Evolutionary conservation across 1,140 invertebrate genomes (phyloP), one percentile per base, ranked within the genome.

Genomic region (Mactra quadrangularis): DNA sequence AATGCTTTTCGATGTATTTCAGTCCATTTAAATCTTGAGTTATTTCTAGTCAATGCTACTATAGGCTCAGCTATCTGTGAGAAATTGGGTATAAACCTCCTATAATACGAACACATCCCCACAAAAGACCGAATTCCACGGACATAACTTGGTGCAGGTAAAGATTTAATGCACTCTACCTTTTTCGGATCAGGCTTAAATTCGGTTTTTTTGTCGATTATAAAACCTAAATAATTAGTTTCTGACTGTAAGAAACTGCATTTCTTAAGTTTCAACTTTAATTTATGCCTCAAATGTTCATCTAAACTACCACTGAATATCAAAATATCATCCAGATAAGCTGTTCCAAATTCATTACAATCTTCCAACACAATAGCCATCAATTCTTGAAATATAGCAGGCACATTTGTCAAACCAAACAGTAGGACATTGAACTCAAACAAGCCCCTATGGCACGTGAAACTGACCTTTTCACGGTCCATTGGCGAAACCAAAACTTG

Each of bases 51-150:
- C 6, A 95, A 47, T 4, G 31, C 50, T 1, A 85, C 74, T 0
- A 94, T 79, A 11, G 92, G 93, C 31, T 83, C 70, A n/a, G 91
- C 86, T 1, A 92, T 82, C n/a, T 86, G 59, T 2, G 91, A 89
- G 31, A 92, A 90, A 66, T 92, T 90, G 13, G 83, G 89, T 13
- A 94, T 87, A 77, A 94, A 94, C 45, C 89, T 88, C 6, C 90
- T 83, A 86, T 94, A 94, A 85, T 93, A 94, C 35, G 89, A 88
- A 2, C 91, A 87, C 74, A 94, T 91, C 3, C 94, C 94, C 7
- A 94, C 83, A 71, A 94, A 94, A 60, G 91, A 78, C 53, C 91
- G 76, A 0, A 94, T 33, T 31, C 57, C 27, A 3, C 41, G 9
- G 3, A 74, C 70, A 74, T 29, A 19, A 33, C 13, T 17, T 19